Evolutionary conservation across 2,113 vertebrate genomes (phyloP).

Genomic region (Grus americana): DNA sequence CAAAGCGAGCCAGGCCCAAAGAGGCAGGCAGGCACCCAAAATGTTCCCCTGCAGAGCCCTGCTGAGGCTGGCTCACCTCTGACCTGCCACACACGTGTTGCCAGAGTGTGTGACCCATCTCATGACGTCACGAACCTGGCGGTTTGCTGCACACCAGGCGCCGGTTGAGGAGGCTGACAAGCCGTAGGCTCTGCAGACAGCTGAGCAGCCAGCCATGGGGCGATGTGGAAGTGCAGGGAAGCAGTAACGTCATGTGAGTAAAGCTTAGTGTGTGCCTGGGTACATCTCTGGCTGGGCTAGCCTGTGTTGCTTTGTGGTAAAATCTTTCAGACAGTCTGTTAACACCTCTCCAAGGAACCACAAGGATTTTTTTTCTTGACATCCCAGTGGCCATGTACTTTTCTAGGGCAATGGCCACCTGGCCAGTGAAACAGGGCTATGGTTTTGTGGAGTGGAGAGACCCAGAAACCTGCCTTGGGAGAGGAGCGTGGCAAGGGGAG

Average conservation of each 20-base stretch:
- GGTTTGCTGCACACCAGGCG: too few species aligned
- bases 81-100: background rate
- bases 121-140: accelerated
- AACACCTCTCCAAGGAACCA: background rate
- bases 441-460: background rate
- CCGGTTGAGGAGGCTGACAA: too few species aligned
- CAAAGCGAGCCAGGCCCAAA: background rate
- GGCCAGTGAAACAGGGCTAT: background rate
- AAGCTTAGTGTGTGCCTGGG: background rate
- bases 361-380: background rate
- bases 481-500: background rate
- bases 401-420: background rate
- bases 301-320: background rate
- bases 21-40: background rate
- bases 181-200: too few species aligned
- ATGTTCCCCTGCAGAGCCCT: background rate
- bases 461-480: background rate
- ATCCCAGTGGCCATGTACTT: background rate
- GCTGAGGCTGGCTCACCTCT: background rate
- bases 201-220: background rate
- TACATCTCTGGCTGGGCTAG: background rate
- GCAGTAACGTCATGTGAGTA: background rate
- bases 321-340: background rate
- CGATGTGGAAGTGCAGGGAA: background rate
- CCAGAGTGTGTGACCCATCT: accelerated